These are phyloP conservation scores for Holothuria leucospilota DNA, from an alignment of 53 echinoderm and acorn worm species.

Conservation along the genomic window DNA sequence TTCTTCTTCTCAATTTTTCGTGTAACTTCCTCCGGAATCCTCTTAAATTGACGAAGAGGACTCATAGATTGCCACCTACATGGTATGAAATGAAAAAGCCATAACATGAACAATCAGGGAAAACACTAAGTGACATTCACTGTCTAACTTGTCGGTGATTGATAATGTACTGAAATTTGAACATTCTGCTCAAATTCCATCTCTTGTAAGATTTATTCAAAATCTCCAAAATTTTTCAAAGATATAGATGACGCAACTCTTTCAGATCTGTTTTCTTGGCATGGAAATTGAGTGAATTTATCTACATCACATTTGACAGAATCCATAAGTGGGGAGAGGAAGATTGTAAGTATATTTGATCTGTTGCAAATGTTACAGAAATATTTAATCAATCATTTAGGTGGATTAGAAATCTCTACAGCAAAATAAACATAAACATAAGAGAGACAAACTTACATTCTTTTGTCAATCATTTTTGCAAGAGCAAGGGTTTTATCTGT, in stretches of 20 bases:
- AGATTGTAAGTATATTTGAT: too few species aligned
- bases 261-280: too few species aligned
- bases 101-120: neutral
- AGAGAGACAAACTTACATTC: constrained; percentile 80
- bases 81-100: neutral
- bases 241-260: too few species aligned
- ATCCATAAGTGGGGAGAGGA: too few species aligned
- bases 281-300: too few species aligned
- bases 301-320: too few species aligned
- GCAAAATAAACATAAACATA: neutral
- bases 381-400: too few species aligned
- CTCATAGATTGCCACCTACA: constrained; percentile 99
- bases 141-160: neutral
- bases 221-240: too few species aligned
- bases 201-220: too few species aligned
- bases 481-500: constrained; percentile 91
- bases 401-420: neutral
- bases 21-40: constrained; percentile 98
- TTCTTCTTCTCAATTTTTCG: constrained; percentile 99
- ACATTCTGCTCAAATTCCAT: too few species aligned
- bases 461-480: constrained; percentile 99
- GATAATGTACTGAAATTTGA: too few species aligned
- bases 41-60: constrained; percentile 94
- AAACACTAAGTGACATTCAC: neutral
- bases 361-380: too few species aligned